A percentile compares a stretch with the other conserved stretches of the same genome.
Conservation (phyloP, 2,888 invertebrate genomes). For the Mesoligia furuncula region DNA sequence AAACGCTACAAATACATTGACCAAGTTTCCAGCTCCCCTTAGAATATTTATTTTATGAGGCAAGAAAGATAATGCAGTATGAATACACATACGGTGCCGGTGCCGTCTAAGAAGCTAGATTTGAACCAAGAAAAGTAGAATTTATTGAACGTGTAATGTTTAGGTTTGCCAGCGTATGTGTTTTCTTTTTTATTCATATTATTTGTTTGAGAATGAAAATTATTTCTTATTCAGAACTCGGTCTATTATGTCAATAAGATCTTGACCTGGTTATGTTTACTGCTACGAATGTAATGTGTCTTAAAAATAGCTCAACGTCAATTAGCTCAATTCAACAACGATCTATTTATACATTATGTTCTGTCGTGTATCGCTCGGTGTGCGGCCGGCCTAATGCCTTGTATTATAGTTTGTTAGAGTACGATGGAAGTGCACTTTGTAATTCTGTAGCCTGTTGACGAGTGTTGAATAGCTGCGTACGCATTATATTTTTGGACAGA, state of each 20-base stretch:
- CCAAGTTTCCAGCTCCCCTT: neutral
- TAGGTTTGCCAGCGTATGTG: slow-evolving; percentile 10
- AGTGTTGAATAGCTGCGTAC: slow-evolving; percentile 82
- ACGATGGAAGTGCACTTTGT: slow-evolving; percentile 83
- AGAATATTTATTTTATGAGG: neutral
- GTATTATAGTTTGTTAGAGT: slow-evolving; percentile 74
- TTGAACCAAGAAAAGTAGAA: slow-evolving; percentile 53
- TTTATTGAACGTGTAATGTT: slow-evolving; percentile 33
- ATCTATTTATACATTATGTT: neutral
- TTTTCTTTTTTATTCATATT: neutral
- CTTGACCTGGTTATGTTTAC: neutral
- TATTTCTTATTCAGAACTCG: neutral
- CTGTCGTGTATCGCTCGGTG: slow-evolving; percentile 26
- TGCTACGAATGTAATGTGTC: neutral
- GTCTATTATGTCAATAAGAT: neutral
- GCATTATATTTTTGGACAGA: slow-evolving; percentile 89
- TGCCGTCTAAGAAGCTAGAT: slow-evolving; percentile 57
- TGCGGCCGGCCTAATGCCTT: slow-evolving; percentile 56
- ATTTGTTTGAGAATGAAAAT: neutral
- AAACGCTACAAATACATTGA: slow-evolving; percentile 8
- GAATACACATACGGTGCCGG: neutral
- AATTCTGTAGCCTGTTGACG: slow-evolving; percentile 81
- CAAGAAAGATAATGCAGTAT: neutral
- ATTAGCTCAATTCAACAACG: slow-evolving; percentile 18
- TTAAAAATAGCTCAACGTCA: slow-evolving; percentile 10